phyloP scores from a whole-genome alignment of 2,797 vertebrate genomes.

The Microctenopoma stevenorrisi region DNA sequence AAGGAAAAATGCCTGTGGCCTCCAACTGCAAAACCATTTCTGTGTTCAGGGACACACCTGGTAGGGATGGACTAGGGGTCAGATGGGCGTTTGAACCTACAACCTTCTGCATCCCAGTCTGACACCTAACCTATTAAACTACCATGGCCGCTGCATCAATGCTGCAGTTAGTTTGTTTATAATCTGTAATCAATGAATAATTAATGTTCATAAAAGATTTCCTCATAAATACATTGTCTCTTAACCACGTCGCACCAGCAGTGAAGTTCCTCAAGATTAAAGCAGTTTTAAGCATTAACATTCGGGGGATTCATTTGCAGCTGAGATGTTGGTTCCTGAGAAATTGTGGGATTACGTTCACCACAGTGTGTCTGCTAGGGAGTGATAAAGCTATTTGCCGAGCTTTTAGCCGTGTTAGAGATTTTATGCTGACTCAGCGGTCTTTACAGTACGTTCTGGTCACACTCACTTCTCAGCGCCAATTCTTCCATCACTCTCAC shows the following conservation, averaged over 20 bases:
- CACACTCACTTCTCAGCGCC: conserved; percentile 32
- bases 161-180: background rate
- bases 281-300: conserved; percentile 23
- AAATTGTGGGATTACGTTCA: conserved; percentile 64
- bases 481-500: conserved; percentile 19
- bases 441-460: conserved; percentile 39
- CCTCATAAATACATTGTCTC: conserved; percentile 16
- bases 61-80: too few relatives aligned
- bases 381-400: conserved; percentile 75
- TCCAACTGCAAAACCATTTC: too few relatives aligned
- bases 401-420: conserved; percentile 54
- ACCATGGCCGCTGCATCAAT: conserved; percentile 1
- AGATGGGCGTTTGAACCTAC: too few relatives aligned
- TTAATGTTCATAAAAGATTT: conserved; percentile 30
- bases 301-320: conserved; percentile 71
- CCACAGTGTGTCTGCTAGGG: conserved; percentile 60
- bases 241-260: conserved; percentile 10
- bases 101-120: too few relatives aligned
- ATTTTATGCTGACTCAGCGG: conserved; percentile 62
- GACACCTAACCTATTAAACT: too few relatives aligned
- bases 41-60: too few relatives aligned
- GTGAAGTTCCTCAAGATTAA: conserved; percentile 31
- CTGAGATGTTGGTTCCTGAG: conserved; percentile 64
- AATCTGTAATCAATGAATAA: conserved; percentile 26
- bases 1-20: too few relatives aligned